Conservation (phyloP, 1,140 invertebrate genomes). For the Periplaneta americana region DNA sequence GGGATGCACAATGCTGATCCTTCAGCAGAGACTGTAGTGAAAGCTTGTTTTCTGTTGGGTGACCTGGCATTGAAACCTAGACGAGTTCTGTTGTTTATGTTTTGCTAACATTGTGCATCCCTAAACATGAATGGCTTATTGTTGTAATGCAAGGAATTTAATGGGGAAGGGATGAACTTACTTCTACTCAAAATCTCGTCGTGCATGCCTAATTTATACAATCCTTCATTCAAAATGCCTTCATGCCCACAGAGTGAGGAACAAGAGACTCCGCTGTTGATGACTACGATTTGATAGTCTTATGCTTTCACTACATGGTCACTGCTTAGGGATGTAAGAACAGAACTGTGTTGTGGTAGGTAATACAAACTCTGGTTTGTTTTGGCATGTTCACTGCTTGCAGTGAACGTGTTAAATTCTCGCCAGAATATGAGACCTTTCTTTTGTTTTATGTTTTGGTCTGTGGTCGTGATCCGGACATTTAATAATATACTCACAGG, state of each 20-base stretch:
- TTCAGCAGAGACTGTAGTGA: constrained; percentile 14
- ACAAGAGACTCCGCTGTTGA: not conserved
- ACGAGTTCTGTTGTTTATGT: not conserved
- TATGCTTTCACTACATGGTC: constrained; percentile 10
- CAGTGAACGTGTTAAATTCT: too few species aligned
- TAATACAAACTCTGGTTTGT: not conserved
- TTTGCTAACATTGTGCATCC: constrained; percentile 23
- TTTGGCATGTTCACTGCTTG: not conserved
- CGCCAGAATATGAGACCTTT: too few species aligned
- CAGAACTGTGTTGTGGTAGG: too few species aligned
- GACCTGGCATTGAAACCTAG: not conserved
- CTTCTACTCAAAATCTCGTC: not conserved
- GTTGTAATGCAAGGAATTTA: not conserved
- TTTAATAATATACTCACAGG: not conserved
- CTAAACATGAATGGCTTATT: constrained; percentile 1
- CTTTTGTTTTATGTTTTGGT: too few species aligned
- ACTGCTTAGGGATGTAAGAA: not conserved
- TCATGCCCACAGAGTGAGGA: not conserved
- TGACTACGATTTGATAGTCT: not conserved
- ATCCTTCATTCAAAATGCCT: not conserved
- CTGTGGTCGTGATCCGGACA: too few species aligned
- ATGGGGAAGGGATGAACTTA: not conserved
- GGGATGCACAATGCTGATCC: constrained; percentile 13
- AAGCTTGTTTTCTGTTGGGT: constrained; percentile 3
- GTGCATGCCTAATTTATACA: not conserved